phyloP scores from a whole-genome alignment of 2,888 invertebrate genomes.

The Cantharis rufa region DNA sequence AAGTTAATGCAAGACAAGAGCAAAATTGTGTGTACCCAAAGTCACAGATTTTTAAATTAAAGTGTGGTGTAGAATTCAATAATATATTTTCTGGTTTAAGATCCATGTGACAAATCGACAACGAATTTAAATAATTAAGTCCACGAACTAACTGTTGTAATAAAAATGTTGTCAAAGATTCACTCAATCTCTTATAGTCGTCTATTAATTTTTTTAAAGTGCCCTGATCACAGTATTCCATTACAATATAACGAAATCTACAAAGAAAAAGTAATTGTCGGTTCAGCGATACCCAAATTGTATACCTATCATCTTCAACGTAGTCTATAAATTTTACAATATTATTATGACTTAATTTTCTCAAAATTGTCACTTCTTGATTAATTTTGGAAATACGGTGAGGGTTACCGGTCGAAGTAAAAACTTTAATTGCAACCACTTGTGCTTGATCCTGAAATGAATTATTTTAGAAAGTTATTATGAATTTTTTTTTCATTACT shows the following conservation, averaged over 20 bases:
- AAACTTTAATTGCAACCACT: background rate
- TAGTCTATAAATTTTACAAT: background rate
- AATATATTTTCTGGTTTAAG: background rate
- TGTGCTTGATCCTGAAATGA: slow-evolving; percentile 36
- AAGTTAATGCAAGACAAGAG: background rate
- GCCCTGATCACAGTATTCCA: background rate
- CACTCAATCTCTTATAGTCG: background rate
- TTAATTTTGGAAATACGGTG: too few species aligned
- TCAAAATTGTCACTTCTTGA: background rate
- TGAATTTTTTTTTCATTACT: background rate
- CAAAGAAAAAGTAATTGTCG: background rate
- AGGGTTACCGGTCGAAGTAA: background rate
- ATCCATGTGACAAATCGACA: background rate
- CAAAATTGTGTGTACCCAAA: background rate
- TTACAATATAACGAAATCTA: background rate
- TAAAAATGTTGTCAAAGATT: background rate
- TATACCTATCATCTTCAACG: background rate
- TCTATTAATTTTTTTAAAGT: background rate
- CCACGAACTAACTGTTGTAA: background rate
- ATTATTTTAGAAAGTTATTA: background rate
- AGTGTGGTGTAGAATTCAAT: background rate
- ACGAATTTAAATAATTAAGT: background rate
- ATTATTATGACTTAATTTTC: background rate
- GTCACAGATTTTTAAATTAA: background rate
- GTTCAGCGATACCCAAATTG: background rate